Percentiles rank a stretch among this genome's conserved stretches.
Evolutionary conservation across 2,797 vertebrate genomes (phyloP).

Genomic region (Arnoldichthys spilopterus): DNA sequence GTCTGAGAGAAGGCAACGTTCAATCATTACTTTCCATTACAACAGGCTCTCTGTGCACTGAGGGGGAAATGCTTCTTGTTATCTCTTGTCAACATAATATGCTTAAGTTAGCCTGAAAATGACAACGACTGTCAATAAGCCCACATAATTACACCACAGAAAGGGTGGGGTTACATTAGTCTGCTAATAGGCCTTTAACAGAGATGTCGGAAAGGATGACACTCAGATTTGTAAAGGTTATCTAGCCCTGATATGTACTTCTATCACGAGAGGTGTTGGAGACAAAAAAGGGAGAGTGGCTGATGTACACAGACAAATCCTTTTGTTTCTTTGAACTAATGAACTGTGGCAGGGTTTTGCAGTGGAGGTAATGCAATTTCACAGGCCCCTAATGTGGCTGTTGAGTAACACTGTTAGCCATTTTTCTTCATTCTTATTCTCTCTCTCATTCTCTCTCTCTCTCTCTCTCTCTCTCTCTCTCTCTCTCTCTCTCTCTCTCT

Average conservation of each 20-base stretch:
- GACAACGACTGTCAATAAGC: conserved; percentile 61
- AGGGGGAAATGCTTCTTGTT: conserved; percentile 56
- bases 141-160: conserved; percentile 57
- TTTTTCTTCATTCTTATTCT: conserved; percentile 27
- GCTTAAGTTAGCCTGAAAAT: conserved; percentile 64
- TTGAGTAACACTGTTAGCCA: conserved; percentile 53
- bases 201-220: conserved; percentile 45
- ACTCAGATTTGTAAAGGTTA: conserved; percentile 39
- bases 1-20: conserved; percentile 44
- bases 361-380: conserved; percentile 53
- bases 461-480: conserved; percentile 1
- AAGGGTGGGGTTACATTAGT: conserved; percentile 52
- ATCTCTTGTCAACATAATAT: conserved; percentile 61
- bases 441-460: conserved; percentile 23
- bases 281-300: conserved; percentile 7
- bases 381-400: conserved; percentile 51
- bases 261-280: neutral
- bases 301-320: conserved; percentile 42
- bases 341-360: conserved; percentile 62
- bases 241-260: neutral
- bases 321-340: conserved; percentile 64
- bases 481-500: neutral
- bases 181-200: conserved; percentile 58
- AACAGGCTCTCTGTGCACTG: conserved; percentile 50
- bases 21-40: conserved; percentile 57